A percentile compares a stretch with the other conserved stretches of the same genome.
These are phyloP conservation scores for Melanocharis versteri DNA, from an alignment of 2,113 vertebrate genomes.

Conservation along the genomic window DNA sequence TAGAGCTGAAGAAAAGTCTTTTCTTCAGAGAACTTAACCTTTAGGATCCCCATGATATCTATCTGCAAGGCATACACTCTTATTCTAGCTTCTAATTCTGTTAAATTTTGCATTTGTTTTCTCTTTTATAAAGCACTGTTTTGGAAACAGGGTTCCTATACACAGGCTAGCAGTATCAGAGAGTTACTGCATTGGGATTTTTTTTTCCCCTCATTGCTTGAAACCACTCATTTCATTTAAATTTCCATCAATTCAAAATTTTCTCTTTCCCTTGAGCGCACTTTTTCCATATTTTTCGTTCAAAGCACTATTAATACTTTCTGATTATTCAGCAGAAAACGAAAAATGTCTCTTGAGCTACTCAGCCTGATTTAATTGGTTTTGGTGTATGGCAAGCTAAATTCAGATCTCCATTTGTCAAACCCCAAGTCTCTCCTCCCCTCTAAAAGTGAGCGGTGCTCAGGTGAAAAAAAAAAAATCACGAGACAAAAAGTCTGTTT, in stretches of 20 bases:
- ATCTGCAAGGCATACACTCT: neutral
- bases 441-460: neutral
- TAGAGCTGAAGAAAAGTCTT: neutral
- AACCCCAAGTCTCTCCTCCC: neutral
- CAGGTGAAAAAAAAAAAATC: neutral
- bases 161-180: neutral
- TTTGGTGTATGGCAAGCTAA: constrained; percentile 36
- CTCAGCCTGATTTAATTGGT: constrained; percentile 62
- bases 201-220: neutral
- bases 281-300: neutral
- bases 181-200: neutral
- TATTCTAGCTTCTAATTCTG: neutral
- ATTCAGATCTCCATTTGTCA: constrained; percentile 60
- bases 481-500: neutral
- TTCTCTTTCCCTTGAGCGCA: neutral
- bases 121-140: neutral
- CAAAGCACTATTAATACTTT: constrained; percentile 59
- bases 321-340: constrained; percentile 63
- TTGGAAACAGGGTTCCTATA: neutral
- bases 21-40: neutral
- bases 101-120: neutral
- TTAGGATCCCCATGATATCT: neutral
- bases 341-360: constrained; percentile 26
- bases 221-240: constrained; percentile 15
- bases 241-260: constrained; percentile 35